Evolutionary conservation across 64 coral and sea anemone species (phyloP), one percentile per base, ranked within the genome.

Genomic region (Stylophora pistillata): DNA sequence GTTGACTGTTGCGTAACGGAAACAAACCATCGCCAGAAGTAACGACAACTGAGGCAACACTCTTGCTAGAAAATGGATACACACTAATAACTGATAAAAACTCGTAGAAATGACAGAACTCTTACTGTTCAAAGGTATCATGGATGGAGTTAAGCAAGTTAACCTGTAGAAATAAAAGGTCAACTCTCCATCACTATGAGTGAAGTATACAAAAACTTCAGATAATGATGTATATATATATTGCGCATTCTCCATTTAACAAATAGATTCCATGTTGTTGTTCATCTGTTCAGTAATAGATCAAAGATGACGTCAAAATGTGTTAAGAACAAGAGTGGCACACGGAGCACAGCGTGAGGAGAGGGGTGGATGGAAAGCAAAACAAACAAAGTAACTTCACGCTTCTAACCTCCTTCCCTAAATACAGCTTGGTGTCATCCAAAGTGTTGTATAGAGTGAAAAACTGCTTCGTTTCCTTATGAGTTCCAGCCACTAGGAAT

Each of bases 381-480:
- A 47, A 61, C 10, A 5, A 29, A 5, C 10, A 5, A 29, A 5
- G 41, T 30, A 6, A 26, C 1, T 64, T 64, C 5, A 5, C 14
- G 26, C 30, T 55, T 33, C 89, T 77, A 31, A 95, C 96, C 83
- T 98, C 96, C 76, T 98, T 98, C 64, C 92, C 96, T 20, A 98
- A 73, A 76, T 98, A 98, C 2, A 98, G 82, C 65, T 98, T 98
- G 11, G 87, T 90, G 60, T 98, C 96, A 58, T 98, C 96, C 5
- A 98, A 53, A 33, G 96, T 95, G 82, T 98, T 98, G 78, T 98
- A 98, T 18, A 98, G 61, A 27, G 96, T 95, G 62, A 95, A 98
- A 28, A 98, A 98, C 73, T 98, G 96, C 52, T 98, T 98, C 13
- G 96, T 98, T 74, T 98, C 96, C 31, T 95, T 98, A 77, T 98